Evolutionary conservation across 1,140 invertebrate genomes (phyloP).

Genomic region (Eubasilissa regina): DNA sequence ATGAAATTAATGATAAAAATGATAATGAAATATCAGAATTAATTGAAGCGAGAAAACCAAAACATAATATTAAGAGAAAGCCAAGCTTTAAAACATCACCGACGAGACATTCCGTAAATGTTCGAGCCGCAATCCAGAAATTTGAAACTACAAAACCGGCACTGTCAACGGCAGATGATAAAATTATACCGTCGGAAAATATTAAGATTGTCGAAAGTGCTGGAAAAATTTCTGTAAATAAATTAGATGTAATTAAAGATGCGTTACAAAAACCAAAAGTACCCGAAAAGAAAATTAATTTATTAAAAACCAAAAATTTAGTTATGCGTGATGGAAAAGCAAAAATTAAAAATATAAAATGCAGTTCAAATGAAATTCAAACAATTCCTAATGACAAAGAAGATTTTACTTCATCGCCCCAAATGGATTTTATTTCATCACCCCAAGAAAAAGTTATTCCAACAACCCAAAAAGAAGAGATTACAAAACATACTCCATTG

Average conservation of each 20-base stretch:
- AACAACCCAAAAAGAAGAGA: background rate
- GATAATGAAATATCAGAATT: slow-evolving; percentile 61
- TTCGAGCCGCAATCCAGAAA: slow-evolving; percentile 54
- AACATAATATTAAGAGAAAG: slow-evolving; percentile 62
- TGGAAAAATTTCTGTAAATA: background rate
- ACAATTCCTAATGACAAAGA: background rate
- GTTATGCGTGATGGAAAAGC: slow-evolving; percentile 43
- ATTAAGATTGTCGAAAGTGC: background rate
- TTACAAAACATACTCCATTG: background rate
- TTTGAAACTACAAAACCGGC: slow-evolving; percentile 50
- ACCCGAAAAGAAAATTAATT: slow-evolving; percentile 46
- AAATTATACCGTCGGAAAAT: background rate
- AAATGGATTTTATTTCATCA: background rate
- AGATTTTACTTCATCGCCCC: background rate
- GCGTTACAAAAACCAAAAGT: slow-evolving; percentile 32
- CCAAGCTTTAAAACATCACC: slow-evolving; percentile 53
- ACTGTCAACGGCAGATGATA: background rate
- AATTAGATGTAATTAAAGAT: slow-evolving; percentile 13
- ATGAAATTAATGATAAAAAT: slow-evolving; percentile 9
- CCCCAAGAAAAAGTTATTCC: background rate
- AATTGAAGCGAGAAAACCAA: slow-evolving; percentile 58
- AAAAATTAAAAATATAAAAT: slow-evolving; percentile 44
- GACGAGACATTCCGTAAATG: slow-evolving; percentile 45
- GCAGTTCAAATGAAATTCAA: background rate
- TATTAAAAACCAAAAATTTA: slow-evolving; percentile 46